Conservation (phyloP, 2,113 vertebrate genomes). For the Periophthalmodon schlosseri region DNA sequence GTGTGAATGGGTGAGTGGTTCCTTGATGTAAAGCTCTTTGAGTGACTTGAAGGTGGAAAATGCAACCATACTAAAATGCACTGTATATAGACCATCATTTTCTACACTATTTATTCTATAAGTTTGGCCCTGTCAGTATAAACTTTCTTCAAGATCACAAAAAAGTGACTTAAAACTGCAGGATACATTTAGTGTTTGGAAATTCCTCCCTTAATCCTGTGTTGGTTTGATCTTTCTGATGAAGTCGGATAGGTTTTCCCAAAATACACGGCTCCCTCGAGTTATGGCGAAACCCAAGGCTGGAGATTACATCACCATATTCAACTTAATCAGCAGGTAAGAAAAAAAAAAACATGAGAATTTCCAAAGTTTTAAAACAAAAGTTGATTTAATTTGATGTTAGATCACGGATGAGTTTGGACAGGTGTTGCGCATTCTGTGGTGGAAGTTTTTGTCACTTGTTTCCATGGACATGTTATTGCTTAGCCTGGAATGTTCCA, state of each 20-base stretch:
- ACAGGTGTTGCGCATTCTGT: neutral
- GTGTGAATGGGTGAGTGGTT: no score
- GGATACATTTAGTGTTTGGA: neutral
- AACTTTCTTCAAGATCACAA: neutral
- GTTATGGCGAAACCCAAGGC: constrained; percentile 41
- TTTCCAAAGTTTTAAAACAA: constrained; percentile 22
- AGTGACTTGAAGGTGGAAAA: no score
- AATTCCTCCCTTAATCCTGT: constrained; percentile 6
- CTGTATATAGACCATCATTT: no score
- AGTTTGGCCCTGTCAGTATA: neutral
- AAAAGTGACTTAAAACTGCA: neutral
- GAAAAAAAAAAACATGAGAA: neutral
- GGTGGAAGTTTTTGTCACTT: no score
- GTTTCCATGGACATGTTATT: no score
- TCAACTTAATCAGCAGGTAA: constrained; percentile 33
- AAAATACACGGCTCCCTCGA: constrained; percentile 28
- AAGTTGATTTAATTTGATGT: constrained; percentile 13
- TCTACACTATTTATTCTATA: no score
- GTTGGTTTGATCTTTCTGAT: constrained; percentile 30
- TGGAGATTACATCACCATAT: constrained; percentile 61
- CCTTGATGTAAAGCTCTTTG: no score
- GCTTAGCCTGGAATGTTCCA: no score
- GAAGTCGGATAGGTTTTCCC: constrained; percentile 30
- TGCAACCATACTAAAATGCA: no score
- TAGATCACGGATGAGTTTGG: neutral